These are phyloP conservation scores for Metallyticus violacea DNA, from an alignment of 2,888 invertebrate species.

Conservation along the genomic window DNA sequence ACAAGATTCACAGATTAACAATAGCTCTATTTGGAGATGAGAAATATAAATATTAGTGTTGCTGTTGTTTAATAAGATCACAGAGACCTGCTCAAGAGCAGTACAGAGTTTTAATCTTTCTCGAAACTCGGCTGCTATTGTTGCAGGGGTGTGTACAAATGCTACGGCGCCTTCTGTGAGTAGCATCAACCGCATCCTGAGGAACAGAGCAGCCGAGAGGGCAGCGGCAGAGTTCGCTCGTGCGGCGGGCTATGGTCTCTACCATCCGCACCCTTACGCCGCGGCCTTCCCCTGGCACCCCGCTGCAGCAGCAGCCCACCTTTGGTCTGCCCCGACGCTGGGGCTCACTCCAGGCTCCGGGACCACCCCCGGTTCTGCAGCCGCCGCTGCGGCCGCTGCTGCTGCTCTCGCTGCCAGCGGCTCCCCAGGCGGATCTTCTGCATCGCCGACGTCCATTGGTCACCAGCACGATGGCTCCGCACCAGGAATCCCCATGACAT, in stretches of 20 bases:
- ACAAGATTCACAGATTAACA: too few species aligned
- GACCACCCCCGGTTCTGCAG: slow-evolving; percentile 29
- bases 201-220: slow-evolving; percentile 93
- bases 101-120: too few species aligned
- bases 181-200: slow-evolving; percentile 92
- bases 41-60: too few species aligned
- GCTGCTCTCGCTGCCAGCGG: slow-evolving; percentile 26
- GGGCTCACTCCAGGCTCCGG: slow-evolving; percentile 28
- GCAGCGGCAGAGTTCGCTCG: slow-evolving; percentile 94
- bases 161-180: slow-evolving; percentile 95
- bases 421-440: slow-evolving; percentile 27
- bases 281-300: slow-evolving; percentile 56
- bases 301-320: slow-evolving; percentile 44
- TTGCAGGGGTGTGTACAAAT: slow-evolving; percentile 88
- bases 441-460: slow-evolving; percentile 36
- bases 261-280: slow-evolving; percentile 73
- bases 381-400: slow-evolving; percentile 32
- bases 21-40: too few species aligned
- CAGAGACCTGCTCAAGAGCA: too few species aligned
- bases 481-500: background rate
- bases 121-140: too few species aligned
- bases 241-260: slow-evolving; percentile 84
- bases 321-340: slow-evolving; percentile 36
- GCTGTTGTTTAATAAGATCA: too few species aligned
- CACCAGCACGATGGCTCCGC: slow-evolving; percentile 13